Conservation (phyloP, 2,888 invertebrate species). For the Ditula angustiorana region DNA sequence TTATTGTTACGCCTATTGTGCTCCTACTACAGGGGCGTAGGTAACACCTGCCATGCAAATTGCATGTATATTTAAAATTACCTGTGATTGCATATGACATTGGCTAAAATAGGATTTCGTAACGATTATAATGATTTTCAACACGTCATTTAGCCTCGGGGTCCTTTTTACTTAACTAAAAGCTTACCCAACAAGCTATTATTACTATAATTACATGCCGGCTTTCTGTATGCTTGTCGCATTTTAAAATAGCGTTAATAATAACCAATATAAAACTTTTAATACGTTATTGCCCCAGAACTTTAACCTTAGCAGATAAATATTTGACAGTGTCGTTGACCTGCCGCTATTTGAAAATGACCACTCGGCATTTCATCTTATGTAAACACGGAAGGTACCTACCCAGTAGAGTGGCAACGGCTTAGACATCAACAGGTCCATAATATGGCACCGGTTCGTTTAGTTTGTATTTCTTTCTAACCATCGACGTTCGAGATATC, state of each 20-base stretch:
- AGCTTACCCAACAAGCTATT: constrained; percentile 17
- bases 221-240: neutral
- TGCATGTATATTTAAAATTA: constrained; percentile 54
- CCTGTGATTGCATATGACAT: constrained; percentile 63
- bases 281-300: neutral
- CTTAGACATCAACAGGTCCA: constrained; percentile 71
- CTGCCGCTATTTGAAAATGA: constrained; percentile 52
- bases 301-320: constrained; percentile 41
- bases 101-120: constrained; percentile 60
- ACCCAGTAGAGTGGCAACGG: constrained; percentile 57
- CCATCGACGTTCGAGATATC: constrained; percentile 66
- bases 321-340: constrained; percentile 50
- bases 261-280: neutral
- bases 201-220: neutral
- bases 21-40: constrained; percentile 51
- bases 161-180: constrained; percentile 21
- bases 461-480: constrained; percentile 74
- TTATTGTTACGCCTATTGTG: constrained; percentile 51
- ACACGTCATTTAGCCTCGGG: constrained; percentile 59
- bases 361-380: constrained; percentile 56
- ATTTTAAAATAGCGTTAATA: neutral
- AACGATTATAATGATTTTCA: constrained; percentile 60
- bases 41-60: constrained; percentile 63
- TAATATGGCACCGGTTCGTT: constrained; percentile 54
- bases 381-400: constrained; percentile 55